These are phyloP conservation scores for Tokudaia muenninki DNA, from an alignment of 2,797 vertebrate species.

Conservation along the genomic window DNA sequence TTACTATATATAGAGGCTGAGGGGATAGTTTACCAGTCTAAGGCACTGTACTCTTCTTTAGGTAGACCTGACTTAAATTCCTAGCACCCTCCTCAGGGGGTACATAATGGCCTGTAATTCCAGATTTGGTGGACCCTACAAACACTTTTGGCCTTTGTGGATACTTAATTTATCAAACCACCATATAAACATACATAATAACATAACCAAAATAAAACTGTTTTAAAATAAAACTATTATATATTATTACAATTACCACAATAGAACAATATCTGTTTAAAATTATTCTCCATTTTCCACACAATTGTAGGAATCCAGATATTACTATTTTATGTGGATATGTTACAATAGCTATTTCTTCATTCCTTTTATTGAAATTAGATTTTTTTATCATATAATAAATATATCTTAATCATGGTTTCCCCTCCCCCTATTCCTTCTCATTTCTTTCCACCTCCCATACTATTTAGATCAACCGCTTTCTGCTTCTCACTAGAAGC, in stretches of 20 bases:
- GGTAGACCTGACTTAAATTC: background rate
- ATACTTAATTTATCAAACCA: background rate
- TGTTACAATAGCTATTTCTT: background rate
- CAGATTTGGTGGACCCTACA: background rate
- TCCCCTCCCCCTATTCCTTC: background rate
- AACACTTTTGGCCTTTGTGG: background rate
- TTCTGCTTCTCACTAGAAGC: background rate
- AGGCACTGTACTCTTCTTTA: background rate
- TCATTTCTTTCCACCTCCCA: background rate
- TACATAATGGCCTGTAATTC: background rate
- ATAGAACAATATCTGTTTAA: background rate
- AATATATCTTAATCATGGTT: background rate
- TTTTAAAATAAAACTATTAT: background rate
- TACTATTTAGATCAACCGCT: background rate
- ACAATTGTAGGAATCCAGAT: background rate
- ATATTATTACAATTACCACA: background rate
- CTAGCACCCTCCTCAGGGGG: fast-evolving
- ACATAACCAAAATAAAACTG: background rate
- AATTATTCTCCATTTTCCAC: background rate
- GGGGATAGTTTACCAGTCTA: background rate
- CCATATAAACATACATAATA: too few species aligned
- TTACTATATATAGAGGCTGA: background rate
- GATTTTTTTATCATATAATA: background rate
- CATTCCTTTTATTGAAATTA: background rate
- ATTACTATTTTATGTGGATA: background rate